Conservation (phyloP, 2,888 invertebrate genomes). For the Oconnorella tubifera region DNA sequence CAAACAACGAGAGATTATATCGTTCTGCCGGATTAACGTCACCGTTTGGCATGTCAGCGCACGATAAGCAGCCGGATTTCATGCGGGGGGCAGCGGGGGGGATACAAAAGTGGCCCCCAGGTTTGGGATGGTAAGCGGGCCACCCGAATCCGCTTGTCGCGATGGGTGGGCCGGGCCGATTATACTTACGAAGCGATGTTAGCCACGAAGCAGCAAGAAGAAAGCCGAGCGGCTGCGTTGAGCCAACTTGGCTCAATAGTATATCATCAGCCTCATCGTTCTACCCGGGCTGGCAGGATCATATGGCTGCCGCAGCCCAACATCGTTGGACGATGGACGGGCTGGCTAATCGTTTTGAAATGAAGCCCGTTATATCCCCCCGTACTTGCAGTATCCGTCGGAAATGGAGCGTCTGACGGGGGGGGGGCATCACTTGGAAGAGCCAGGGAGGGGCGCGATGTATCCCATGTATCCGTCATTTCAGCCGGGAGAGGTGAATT, state of each 20-base stretch:
- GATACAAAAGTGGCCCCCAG: conserved; percentile 17
- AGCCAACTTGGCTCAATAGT: conserved; percentile 14
- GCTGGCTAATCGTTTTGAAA: conserved; percentile 9
- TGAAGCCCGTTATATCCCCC: conserved; percentile 4
- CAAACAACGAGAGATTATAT: conserved; percentile 3
- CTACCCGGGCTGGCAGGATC: conserved; percentile 6
- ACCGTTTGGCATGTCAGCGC: neutral
- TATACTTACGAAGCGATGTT: conserved; percentile 16
- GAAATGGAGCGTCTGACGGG: conserved; percentile 5
- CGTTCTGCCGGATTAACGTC: conserved; percentile 7
- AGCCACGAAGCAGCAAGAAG: conserved; percentile 15
- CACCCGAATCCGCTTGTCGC: conserved; percentile 8
- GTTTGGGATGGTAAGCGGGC: conserved; percentile 1
- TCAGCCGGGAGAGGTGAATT: conserved; percentile 7
- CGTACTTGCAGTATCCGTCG: conserved; percentile 15
- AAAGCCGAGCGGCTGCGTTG: conserved; percentile 6
- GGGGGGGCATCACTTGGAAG: conserved; percentile 7
- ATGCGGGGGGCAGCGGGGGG: conserved; percentile 9
- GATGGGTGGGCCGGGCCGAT: conserved; percentile 11
- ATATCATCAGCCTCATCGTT: conserved; percentile 11
- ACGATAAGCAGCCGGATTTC: conserved; percentile 3
- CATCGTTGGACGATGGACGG: conserved; percentile 20
- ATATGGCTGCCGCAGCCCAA: conserved; percentile 4
- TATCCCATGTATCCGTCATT: conserved; percentile 7
- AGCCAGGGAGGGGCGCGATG: neutral